Conservation (phyloP, 2,797 vertebrate species). For the Periparus ater region DNA sequence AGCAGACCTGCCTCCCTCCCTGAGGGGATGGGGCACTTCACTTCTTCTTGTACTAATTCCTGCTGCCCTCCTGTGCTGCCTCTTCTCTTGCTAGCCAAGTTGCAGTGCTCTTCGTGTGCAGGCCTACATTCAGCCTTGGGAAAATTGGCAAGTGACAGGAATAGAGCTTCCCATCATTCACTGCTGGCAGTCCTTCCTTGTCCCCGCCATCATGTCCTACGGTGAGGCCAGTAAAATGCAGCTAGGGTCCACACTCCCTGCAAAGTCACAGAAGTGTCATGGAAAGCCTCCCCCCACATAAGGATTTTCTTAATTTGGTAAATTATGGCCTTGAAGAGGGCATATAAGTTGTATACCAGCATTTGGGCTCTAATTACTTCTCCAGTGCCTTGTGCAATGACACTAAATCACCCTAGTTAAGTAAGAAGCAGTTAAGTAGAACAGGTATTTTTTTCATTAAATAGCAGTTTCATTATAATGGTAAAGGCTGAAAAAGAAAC, state of each 20-base stretch:
- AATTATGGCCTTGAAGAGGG: not conserved
- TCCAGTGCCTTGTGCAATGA: not conserved
- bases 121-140: not conserved
- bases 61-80: not conserved
- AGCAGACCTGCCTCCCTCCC: not conserved
- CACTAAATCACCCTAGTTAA: not conserved
- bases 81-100: not conserved
- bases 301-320: not conserved
- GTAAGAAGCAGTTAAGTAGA: not conserved
- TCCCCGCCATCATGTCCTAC: not conserved
- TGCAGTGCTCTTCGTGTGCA: not conserved
- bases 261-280: not conserved
- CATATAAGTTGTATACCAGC: not conserved
- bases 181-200: not conserved
- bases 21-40: rapidly evolving
- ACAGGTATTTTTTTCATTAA: not conserved
- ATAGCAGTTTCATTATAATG: not conserved
- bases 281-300: not conserved
- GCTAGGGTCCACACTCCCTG: not conserved
- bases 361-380: not conserved
- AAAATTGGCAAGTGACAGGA: not conserved
- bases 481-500: not conserved
- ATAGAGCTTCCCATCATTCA: not conserved
- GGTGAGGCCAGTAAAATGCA: conserved; percentile 6
- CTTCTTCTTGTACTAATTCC: not conserved